These are phyloP conservation scores for Diadromus collaris DNA, from an alignment of 2,888 invertebrate genomes.

Conservation along the genomic window DNA sequence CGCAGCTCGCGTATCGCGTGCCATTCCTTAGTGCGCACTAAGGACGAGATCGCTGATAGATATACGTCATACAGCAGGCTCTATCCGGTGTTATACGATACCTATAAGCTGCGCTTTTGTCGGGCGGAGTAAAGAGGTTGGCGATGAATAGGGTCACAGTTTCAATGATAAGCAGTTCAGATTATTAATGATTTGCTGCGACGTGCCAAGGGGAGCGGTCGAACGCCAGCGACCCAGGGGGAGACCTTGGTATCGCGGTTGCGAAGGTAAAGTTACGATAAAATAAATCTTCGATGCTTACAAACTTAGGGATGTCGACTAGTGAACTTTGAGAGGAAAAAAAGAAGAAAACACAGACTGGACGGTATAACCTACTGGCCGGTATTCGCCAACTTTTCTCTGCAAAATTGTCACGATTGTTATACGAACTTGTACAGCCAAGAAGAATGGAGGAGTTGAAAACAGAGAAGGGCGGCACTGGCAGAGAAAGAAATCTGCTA, in stretches of 20 bases:
- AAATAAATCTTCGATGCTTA: not conserved
- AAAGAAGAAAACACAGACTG: not conserved
- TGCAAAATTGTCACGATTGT: not conserved
- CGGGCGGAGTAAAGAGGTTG: not conserved
- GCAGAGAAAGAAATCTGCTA: constrained; percentile 43
- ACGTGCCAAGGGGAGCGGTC: not conserved
- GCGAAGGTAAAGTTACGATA: not conserved
- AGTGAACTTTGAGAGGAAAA: too few species aligned
- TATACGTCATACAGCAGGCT: not conserved
- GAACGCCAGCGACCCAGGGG: too few species aligned
- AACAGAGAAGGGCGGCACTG: not conserved
- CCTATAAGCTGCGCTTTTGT: not conserved
- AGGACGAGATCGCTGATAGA: constrained; percentile 4
- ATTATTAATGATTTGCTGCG: not conserved
- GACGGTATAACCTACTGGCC: not conserved
- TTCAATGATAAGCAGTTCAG: not conserved
- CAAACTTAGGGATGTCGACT: not conserved
- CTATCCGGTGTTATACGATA: not conserved
- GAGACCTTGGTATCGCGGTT: not conserved
- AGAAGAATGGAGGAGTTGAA: not conserved
- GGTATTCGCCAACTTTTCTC: not conserved
- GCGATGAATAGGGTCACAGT: not conserved
- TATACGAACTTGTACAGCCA: not conserved
- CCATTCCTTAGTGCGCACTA: constrained; percentile 1
- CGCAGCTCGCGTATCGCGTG: not conserved